A percentile compares a stretch with the other conserved stretches of the same genome.
These are phyloP conservation scores for Caenorhabditis afra DNA, from an alignment of 2,888 invertebrate genomes.

Conservation along the genomic window DNA sequence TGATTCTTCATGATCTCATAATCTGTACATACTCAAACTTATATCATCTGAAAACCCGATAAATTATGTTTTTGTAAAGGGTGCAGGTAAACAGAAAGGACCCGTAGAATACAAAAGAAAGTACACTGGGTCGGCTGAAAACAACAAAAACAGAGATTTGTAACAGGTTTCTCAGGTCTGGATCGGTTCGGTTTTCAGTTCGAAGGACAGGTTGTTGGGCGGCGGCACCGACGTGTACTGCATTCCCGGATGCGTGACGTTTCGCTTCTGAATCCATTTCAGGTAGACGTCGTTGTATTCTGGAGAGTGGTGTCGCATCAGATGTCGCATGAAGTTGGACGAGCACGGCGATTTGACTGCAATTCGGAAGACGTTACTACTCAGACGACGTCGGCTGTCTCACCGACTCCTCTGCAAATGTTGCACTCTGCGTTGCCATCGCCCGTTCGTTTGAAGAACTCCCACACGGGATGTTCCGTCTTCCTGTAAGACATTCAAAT, in stretches of 20 bases:
- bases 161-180: too few relatives aligned
- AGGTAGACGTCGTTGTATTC: constrained; percentile 71
- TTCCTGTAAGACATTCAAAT: constrained; percentile 56
- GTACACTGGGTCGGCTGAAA: constrained; percentile 6
- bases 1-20: constrained; percentile 24
- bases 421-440: constrained; percentile 72
- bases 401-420: constrained; percentile 68
- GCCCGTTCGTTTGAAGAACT: constrained; percentile 70
- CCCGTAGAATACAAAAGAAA: constrained; percentile 20
- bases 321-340: constrained; percentile 72
- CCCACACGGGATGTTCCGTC: constrained; percentile 74
- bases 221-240: constrained; percentile 52
- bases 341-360: constrained; percentile 70
- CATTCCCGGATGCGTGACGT: constrained; percentile 39
- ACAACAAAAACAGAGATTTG: background rate
- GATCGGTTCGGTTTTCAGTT: background rate
- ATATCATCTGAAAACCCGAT: constrained; percentile 26
- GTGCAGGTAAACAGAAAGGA: constrained; percentile 11
- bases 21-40: constrained; percentile 16
- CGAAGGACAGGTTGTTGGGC: constrained; percentile 4
- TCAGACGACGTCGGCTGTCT: constrained; percentile 12
- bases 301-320: constrained; percentile 70
- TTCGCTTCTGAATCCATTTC: constrained; percentile 70
- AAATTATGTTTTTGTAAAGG: constrained; percentile 25
- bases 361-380: background rate